Evolutionary conservation across 1,140 invertebrate species (phyloP), one percentile per base, ranked within the genome.

Genomic region (Tachypleus tridentatus): DNA sequence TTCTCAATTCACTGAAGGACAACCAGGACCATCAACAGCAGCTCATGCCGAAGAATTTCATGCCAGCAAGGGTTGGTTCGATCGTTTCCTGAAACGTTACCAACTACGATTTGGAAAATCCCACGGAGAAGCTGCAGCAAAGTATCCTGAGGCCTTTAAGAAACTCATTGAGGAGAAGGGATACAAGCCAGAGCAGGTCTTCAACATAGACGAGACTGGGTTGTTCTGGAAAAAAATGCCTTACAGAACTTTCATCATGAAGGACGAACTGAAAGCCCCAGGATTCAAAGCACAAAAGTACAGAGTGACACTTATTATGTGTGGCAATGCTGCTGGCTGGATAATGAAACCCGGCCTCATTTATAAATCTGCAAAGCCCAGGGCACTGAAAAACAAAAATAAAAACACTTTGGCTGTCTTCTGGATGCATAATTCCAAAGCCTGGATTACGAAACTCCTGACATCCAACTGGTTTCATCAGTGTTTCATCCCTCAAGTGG

Each of bases 31-130:
- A n/a, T n/a, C n/a, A n/a, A n/a, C n/a, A n/a, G n/a, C n/a, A n/a
- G n/a, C n/a, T n/a, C n/a, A n/a, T n/a, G n/a, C n/a, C n/a, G n/a
- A n/a, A n/a, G n/a, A 9, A 9, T 76, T 75, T 67, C 48, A 60
- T 50, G 74, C 73, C 6, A 76, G 73, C 70, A 64, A 69, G 62
- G 73, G 77, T 61, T 78, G 75, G 74, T 78, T 77, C 69, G 64
- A 73, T 29, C 68, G 70, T 48, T 79, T 78, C 68, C 74, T 74
- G 69, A 67, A 71, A 29, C 68, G 72, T 62, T 64, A 67, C 64
- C 68, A 69, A 65, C 60, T 77, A 49, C 69, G 76, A 70, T 76
- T 73, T 61, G 69, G 77, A 54, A 69, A 69, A 64, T 62, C 77
- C 51, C 70, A 70, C 64, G 73, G 72, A 63, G 74, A 78, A 70